Base-by-base conservation (phyloP, 2,888 invertebrate genomes). In the Acheta domesticus region DNA sequence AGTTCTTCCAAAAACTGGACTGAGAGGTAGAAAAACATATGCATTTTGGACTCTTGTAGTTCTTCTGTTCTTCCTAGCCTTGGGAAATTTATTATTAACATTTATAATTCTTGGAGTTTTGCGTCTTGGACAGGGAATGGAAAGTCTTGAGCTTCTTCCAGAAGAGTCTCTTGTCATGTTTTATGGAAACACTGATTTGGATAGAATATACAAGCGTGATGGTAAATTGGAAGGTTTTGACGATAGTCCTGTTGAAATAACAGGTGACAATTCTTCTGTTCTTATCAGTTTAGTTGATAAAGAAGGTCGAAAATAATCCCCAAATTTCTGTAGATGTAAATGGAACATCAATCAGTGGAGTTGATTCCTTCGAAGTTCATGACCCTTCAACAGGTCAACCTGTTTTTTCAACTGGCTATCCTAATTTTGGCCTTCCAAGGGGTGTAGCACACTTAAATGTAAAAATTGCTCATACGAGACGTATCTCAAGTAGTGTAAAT, bases 61-160 rank as follows among this genome's bases (percentile, higher is more conserved):
- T 76, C 87, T 94, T 73, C 86, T 94, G 12, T 90, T 94, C 79
- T 86, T 94, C 12, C 86, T 96, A 23, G 94, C 94, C 0, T 84
- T 89, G 74, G 94, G 94, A 16, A 96, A 96, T 87, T 89, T 96
- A 78, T 87, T 94, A 74, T 87, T 96, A 3, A 96, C 95, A 0
- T 89, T 95, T 74, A 93, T 93, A 0, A 94, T 96, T 79, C 89
- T 96, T 80, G 93, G 93, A 12, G 95, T 96, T 0, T 86, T 96
- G 75, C 89, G 93, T 80, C 89, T 96, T 80, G 95, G 95, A 0
- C 85, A 85, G 81, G 95, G 95, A 12, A 93, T 96, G 91, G 94
- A 96, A 85, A 94, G 94, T 83, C 90, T 96, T 87, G 96, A 96
- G 86, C 89, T 96, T 77, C 90, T 95, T 0, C 91, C 92, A 0